Conservation (phyloP, 2,113 vertebrate genomes). For the Perognathus longimembris region DNA sequence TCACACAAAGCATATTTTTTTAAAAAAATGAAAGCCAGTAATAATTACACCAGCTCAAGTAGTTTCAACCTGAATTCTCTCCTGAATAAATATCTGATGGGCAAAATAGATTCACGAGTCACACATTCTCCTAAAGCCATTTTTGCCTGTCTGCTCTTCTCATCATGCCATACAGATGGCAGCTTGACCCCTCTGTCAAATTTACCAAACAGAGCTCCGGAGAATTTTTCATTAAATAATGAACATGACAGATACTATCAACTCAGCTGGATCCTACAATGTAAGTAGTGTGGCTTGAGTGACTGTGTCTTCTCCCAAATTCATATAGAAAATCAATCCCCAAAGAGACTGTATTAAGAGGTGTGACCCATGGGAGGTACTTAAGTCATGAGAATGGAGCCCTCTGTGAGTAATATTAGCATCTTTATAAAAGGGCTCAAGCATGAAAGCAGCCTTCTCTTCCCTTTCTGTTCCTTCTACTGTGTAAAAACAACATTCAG, state of each 20-base stretch:
- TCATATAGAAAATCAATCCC: background rate
- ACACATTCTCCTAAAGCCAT: background rate
- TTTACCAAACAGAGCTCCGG: background rate
- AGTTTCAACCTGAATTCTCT: background rate
- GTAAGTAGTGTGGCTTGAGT: background rate
- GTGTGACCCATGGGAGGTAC: background rate
- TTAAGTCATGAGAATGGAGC: background rate
- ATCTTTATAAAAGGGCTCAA: background rate
- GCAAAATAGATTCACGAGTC: conserved; percentile 18
- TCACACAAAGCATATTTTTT: background rate
- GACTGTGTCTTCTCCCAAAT: background rate
- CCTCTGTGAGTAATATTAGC: background rate
- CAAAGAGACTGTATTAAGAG: background rate
- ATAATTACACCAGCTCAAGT: conserved; percentile 16
- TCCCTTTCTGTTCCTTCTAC: background rate
- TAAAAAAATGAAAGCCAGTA: conserved; percentile 7
- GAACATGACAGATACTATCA: background rate
- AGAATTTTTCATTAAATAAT: conserved; percentile 25
- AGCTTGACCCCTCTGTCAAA: background rate
- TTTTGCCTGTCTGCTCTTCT: background rate
- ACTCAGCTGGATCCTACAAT: conserved; percentile 1
- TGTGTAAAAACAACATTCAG: accelerated
- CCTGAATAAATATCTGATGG: conserved; percentile 1
- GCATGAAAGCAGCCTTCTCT: background rate
- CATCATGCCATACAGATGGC: background rate